Percentiles rank a stretch among this genome's conserved stretches.
Conservation (phyloP, 1,140 invertebrate species). For the Ctenoplectra terminalis region DNA sequence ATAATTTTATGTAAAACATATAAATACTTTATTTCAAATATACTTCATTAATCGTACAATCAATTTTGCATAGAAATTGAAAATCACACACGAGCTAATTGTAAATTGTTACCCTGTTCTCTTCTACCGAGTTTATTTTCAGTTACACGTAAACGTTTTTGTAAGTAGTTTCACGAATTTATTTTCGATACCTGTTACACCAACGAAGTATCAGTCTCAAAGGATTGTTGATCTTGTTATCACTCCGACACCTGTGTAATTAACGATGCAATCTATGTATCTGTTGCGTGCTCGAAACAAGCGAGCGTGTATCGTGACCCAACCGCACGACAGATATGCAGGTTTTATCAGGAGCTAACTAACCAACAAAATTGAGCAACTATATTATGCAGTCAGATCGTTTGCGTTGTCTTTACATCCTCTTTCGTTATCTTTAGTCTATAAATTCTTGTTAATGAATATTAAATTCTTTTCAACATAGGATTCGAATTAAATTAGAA, state of each 20-base stretch:
- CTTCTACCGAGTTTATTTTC: not conserved
- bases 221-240: slow-evolving; percentile 42
- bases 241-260: slow-evolving; percentile 24
- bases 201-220: not conserved
- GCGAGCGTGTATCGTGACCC: not conserved
- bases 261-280: slow-evolving; percentile 48
- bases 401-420: no score
- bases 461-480: no score
- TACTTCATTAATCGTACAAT: no score
- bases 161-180: not conserved
- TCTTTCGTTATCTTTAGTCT: not conserved
- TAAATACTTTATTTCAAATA: no score
- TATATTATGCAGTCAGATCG: not conserved
- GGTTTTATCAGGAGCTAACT: slow-evolving; percentile 18
- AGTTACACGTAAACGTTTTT: not conserved
- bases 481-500: no score
- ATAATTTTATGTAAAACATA: no score
- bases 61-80: no score
- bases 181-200: not conserved
- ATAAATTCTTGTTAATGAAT: not conserved
- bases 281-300: slow-evolving; percentile 8
- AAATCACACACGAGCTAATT: no score
- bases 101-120: not conserved
- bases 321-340: slow-evolving; percentile 29
- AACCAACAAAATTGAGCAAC: slow-evolving; percentile 5